These are phyloP conservation scores for Paguma larvata DNA, from an alignment of 2,797 vertebrate species.

Conservation along the genomic window DNA sequence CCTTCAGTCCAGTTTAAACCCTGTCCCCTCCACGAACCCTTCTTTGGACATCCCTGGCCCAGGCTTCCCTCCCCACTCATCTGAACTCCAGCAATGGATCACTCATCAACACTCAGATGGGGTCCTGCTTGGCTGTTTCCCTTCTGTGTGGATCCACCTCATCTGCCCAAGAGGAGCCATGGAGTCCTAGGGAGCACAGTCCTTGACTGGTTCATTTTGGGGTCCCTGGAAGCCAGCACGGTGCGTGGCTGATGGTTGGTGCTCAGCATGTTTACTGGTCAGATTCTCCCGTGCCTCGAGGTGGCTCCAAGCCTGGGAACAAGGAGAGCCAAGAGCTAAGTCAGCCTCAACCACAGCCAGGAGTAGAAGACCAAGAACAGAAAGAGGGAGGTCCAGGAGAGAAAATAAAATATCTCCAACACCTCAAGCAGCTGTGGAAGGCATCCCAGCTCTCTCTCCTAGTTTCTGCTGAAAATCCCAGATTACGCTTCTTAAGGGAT, in stretches of 20 bases:
- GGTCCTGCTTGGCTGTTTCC: background rate
- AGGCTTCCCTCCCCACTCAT: background rate
- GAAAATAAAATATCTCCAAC: background rate
- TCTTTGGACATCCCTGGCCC: background rate
- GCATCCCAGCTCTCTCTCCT: background rate
- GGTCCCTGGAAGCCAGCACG: background rate
- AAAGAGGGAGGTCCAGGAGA: background rate
- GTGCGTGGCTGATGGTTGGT: background rate
- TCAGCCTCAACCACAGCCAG: background rate
- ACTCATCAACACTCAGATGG: background rate
- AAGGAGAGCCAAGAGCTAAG: background rate
- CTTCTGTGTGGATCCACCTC: background rate
- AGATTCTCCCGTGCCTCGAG: background rate
- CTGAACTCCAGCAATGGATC: background rate
- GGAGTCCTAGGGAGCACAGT: background rate
- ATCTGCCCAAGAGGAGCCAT: background rate
- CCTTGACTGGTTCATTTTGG: background rate
- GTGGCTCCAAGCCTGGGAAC: background rate
- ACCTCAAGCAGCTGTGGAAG: rapidly evolving
- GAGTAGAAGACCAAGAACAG: background rate
- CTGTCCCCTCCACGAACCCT: background rate
- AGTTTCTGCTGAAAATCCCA: background rate
- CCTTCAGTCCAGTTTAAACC: background rate
- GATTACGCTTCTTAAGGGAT: background rate
- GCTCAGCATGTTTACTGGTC: background rate